These are phyloP conservation scores for Emberiza fucata DNA, from an alignment of 2,113 vertebrate species.

Conservation along the genomic window DNA sequence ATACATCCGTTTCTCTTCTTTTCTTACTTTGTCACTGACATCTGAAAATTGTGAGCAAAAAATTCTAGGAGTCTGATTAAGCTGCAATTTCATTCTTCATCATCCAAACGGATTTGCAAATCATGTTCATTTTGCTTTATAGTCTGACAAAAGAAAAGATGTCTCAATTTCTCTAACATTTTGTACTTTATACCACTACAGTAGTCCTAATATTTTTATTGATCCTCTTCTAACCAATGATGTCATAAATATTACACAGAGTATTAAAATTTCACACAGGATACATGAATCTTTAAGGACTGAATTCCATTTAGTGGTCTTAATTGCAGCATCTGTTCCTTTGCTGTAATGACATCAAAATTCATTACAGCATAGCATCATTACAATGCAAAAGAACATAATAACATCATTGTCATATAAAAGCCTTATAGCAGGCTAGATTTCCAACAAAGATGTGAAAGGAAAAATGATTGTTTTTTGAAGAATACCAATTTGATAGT, in stretches of 20 bases:
- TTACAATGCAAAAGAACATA: conserved; percentile 19
- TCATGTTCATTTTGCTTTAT: neutral
- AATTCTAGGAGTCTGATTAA: neutral
- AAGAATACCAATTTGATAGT: neutral
- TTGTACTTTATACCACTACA: neutral
- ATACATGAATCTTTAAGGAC: neutral
- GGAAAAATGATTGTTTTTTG: neutral
- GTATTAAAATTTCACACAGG: neutral
- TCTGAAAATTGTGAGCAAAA: neutral
- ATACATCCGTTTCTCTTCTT: neutral
- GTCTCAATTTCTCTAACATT: neutral
- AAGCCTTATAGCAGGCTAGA: neutral
- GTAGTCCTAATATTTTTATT: neutral
- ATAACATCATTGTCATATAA: neutral
- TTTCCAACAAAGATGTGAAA: neutral
- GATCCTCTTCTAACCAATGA: neutral
- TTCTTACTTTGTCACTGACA: neutral
- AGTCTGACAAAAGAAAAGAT: neutral
- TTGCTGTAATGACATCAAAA: conserved; percentile 30
- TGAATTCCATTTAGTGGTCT: neutral
- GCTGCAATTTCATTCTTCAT: neutral
- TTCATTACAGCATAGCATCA: neutral
- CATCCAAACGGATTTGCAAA: neutral
- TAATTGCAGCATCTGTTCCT: conserved; percentile 44
- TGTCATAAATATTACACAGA: neutral